A percentile compares a stretch with the other conserved stretches of the same genome.
These are phyloP conservation scores for Rhinella marina DNA, from an alignment of 2,797 vertebrate species.

Conservation along the genomic window DNA sequence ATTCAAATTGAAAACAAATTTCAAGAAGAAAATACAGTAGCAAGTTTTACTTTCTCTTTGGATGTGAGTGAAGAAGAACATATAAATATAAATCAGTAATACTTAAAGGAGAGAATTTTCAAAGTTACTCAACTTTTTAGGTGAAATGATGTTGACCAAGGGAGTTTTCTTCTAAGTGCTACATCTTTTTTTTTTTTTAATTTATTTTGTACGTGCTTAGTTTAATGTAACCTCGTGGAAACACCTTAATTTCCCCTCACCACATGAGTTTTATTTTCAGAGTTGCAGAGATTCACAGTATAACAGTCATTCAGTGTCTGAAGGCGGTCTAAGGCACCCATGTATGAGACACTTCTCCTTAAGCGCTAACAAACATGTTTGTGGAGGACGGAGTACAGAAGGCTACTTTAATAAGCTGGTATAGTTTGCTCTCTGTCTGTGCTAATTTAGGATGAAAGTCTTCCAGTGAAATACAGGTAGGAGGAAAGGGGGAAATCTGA, in stretches of 20 bases:
- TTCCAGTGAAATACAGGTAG: constrained; percentile 42
- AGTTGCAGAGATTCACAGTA: constrained; percentile 71
- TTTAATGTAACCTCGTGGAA: constrained; percentile 69
- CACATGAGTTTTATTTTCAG: constrained; percentile 81
- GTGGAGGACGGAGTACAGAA: constrained; percentile 17
- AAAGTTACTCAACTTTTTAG: neutral
- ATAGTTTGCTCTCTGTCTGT: constrained; percentile 58
- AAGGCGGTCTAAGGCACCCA: constrained; percentile 74
- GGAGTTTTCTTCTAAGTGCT: neutral
- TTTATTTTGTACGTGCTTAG: constrained; percentile 14
- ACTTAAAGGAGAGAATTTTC: neutral
- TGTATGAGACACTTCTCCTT: constrained; percentile 76
- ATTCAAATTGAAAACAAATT: neutral
- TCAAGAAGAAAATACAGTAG: neutral
- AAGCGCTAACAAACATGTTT: neutral
- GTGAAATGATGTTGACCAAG: too few species aligned
- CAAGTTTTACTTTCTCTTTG: neutral
- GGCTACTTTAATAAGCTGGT: constrained; percentile 68
- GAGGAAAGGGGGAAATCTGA: neutral
- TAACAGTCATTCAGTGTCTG: constrained; percentile 76
- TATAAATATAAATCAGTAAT: neutral
- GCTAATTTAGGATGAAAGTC: constrained; percentile 16
- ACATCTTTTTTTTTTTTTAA: neutral
- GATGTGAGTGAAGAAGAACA: neutral
- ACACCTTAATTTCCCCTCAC: constrained; percentile 76